Conservation (phyloP, 2,888 invertebrate genomes). For the Catonia carolina region DNA sequence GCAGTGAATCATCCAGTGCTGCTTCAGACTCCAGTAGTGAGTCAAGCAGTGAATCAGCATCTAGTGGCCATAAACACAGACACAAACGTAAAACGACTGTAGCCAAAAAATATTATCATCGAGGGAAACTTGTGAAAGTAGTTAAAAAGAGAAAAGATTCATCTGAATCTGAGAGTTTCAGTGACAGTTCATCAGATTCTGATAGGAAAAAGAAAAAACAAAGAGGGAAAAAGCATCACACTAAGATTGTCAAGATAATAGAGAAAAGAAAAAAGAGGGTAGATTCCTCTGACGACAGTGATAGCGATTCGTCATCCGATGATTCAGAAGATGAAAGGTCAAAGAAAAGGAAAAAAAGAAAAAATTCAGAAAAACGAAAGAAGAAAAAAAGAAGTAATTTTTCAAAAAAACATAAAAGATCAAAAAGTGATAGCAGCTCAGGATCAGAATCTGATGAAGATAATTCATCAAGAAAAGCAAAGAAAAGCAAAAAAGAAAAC, state of each 20-base stretch:
- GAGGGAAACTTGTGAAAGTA: constrained; percentile 34
- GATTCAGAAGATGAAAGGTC: constrained; percentile 28
- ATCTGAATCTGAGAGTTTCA: constrained; percentile 30
- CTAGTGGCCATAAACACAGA: constrained; percentile 26
- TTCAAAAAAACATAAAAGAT: constrained; percentile 32
- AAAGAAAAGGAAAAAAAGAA: constrained; percentile 28
- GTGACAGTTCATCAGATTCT: constrained; percentile 31
- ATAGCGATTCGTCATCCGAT: constrained; percentile 30
- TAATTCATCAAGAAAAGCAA: constrained; percentile 23
- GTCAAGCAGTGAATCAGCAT: constrained; percentile 27
- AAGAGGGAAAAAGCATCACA: constrained; percentile 22
- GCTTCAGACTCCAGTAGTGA: constrained; percentile 26
- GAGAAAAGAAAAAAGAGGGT: constrained; percentile 29
- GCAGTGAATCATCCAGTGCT: constrained; percentile 23
- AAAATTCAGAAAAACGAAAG: constrained; percentile 25
- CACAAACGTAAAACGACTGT: constrained; percentile 30
- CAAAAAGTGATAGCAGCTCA: constrained; percentile 16
- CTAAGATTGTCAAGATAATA: constrained; percentile 31
- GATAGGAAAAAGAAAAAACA: constrained; percentile 25
- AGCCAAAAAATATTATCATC: constrained; percentile 34
- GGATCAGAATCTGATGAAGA: constrained; percentile 21
- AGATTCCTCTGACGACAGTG: constrained; percentile 27
- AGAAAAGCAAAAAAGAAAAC: constrained; percentile 12
- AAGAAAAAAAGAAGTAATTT: constrained; percentile 41
- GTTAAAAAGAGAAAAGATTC: constrained; percentile 33